These are phyloP conservation scores for Neoniphon sammara DNA, from an alignment of 2,797 vertebrate species.

Conservation along the genomic window DNA sequence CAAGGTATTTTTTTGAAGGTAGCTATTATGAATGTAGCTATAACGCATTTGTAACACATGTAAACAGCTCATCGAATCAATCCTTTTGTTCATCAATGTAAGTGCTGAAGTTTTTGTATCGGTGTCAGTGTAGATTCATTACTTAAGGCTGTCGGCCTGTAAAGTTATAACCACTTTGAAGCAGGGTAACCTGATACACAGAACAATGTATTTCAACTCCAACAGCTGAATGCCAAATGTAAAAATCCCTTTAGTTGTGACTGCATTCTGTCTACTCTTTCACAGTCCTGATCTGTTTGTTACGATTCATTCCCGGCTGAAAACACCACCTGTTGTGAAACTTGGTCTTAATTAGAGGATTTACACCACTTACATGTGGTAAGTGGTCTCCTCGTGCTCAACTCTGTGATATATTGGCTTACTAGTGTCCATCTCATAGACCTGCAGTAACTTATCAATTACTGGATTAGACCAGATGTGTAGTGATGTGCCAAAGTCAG, in stretches of 20 bases:
- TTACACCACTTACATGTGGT: slow-evolving; percentile 25
- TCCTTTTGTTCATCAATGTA: slow-evolving; percentile 32
- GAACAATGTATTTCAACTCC: slow-evolving; percentile 43
- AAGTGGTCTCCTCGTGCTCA: slow-evolving; percentile 27
- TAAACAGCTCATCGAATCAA: slow-evolving; percentile 34
- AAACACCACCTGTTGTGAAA: slow-evolving; percentile 2
- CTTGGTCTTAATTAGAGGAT: slow-evolving; percentile 22
- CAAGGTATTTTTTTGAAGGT: slow-evolving; percentile 62
- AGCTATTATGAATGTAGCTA: slow-evolving; percentile 78
- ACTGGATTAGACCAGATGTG: slow-evolving; percentile 49
- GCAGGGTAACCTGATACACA: slow-evolving; percentile 58
- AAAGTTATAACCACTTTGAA: slow-evolving; percentile 53
- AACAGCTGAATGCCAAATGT: slow-evolving; percentile 76
- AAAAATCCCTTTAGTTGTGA: slow-evolving; percentile 43
- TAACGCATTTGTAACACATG: slow-evolving; percentile 55
- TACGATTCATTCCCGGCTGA: neutral
- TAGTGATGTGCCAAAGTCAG: slow-evolving; percentile 78
- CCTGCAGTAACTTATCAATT: slow-evolving; percentile 42
- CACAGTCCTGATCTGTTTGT: slow-evolving; percentile 34
- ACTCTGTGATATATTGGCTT: slow-evolving; percentile 23
- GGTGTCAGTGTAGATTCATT: slow-evolving; percentile 44
- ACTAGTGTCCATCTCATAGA: slow-evolving; percentile 18
- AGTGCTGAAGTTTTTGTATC: slow-evolving; percentile 47
- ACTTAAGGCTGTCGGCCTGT: slow-evolving; percentile 21
- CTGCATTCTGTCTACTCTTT: slow-evolving; percentile 47